Percentiles rank a stretch among this genome's conserved stretches.
Evolutionary conservation across 1,140 invertebrate genomes (phyloP).

Genomic region (Drosophila asahinai): DNA sequence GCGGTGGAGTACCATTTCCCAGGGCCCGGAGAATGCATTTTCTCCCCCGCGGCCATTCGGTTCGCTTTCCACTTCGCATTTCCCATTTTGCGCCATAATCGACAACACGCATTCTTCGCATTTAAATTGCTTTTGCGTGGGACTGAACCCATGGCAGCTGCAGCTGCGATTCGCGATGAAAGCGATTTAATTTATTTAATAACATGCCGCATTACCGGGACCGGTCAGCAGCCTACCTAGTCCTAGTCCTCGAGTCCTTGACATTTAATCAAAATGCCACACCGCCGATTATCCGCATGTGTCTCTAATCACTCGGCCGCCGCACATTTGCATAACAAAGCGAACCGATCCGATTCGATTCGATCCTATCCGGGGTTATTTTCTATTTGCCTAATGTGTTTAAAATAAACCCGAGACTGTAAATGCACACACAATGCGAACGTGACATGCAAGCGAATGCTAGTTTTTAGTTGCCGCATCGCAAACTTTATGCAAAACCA

Average conservation of each 20-base stretch:
- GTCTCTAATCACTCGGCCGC: constrained; percentile 29
- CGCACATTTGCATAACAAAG: constrained; percentile 23
- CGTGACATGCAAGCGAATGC: constrained; percentile 69
- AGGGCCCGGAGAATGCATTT: constrained; percentile 46
- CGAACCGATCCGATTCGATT: constrained; percentile 9
- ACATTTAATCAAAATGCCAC: constrained; percentile 43
- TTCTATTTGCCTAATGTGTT: constrained; percentile 39
- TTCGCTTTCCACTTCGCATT: constrained; percentile 8
- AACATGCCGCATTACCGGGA: constrained; percentile 61
- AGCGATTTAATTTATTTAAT: constrained; percentile 77
- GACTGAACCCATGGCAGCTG: constrained; percentile 41
- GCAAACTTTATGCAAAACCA: constrained; percentile 61
- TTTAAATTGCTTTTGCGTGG: constrained; percentile 81
- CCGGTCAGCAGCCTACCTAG: constrained; percentile 31
- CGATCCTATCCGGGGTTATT: constrained; percentile 16
- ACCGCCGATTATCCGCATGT: constrained; percentile 31
- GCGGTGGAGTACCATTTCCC: constrained; percentile 52
- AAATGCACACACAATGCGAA: constrained; percentile 54
- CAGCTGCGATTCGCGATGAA: constrained; percentile 39
- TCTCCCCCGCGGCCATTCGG: not conserved
- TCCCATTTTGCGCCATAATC: constrained; percentile 32
- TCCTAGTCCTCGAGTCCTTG: constrained; percentile 49
- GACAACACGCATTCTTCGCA: constrained; percentile 70
- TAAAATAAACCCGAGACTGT: constrained; percentile 51
- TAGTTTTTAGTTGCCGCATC: constrained; percentile 24